Evolutionary conservation across 1,140 invertebrate genomes (phyloP), one percentile per base, ranked within the genome.

Genomic region (Magallana ariakensis): DNA sequence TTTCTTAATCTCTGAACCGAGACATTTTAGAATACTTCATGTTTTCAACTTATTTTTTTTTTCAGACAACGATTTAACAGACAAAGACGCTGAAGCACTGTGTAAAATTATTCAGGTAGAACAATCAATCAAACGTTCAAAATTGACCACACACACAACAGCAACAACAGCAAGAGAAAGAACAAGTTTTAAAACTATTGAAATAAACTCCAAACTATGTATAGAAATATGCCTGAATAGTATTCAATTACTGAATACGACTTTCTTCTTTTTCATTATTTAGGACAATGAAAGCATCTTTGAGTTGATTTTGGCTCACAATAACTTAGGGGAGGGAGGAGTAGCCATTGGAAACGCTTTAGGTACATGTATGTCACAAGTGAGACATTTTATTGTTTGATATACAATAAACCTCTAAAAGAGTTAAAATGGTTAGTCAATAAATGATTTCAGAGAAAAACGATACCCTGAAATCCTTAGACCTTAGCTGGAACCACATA

Each of bases 401-500:
- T 13, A n/a, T 33, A n/a, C 13, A 60, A 53, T 26, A 87, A 8
- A 62, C 60, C 19, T 62, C 13, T 1, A 1, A 86, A 15, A 83
- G 53, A 33, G 13, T 46, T 0, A 15, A 60, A 82, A 8, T 80
- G 11, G 16, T 26, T 55, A 33, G 15, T 54, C 33, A 16, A 8
- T 66, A 5, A 10, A 85, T 80, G 15, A 16, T 22, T 89, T 46
- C 82, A 90, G 87, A 33, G 2, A 87, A 90, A 62, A 92, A 90
- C 56, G 85, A 81, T 9, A 90, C 56, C 15, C 46, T 92, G 22
- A 66, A 22, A 26, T 90, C 84, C 0, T 83, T 93, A 16, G 92
- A 93, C 75, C 89, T 93, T 9, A 90, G 90, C 16, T 93, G 91
- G 91, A 92, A 93, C 87, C 89, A 93, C 84, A 89, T 93, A 75